phyloP scores from a whole-genome alignment of 2,888 invertebrate genomes.

The Caenorhabditis auriculariae region DNA sequence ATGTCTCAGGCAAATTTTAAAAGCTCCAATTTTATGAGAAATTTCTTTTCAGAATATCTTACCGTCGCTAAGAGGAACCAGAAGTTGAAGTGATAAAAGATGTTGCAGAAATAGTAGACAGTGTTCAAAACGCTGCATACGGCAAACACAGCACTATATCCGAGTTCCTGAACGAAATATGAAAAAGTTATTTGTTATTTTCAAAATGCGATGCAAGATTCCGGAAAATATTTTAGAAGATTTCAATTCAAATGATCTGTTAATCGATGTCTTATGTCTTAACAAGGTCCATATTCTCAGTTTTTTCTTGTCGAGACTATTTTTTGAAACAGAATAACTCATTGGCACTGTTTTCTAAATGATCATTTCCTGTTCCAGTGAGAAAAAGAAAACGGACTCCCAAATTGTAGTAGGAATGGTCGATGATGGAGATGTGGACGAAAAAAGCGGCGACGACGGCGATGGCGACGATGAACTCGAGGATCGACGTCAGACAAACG shows the following conservation, averaged over 20 bases:
- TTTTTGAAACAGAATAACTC: no score
- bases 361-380: no score
- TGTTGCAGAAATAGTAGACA: slow-evolving; percentile 35
- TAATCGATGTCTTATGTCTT: no score
- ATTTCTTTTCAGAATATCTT: slow-evolving; percentile 1
- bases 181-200: no score
- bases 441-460: slow-evolving; percentile 25
- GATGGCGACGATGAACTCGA: slow-evolving; percentile 28
- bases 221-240: no score
- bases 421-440: slow-evolving; percentile 16
- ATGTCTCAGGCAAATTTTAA: no score
- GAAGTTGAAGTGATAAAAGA: slow-evolving; percentile 37
- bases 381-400: background rate
- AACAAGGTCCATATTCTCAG: no score
- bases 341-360: background rate
- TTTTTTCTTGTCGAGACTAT: no score
- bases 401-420: slow-evolving; percentile 8
- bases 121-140: slow-evolving; percentile 34
- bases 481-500: slow-evolving; percentile 26
- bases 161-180: slow-evolving; percentile 23
- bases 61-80: slow-evolving; percentile 27
- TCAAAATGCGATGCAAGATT: no score
- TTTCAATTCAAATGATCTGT: no score
- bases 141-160: slow-evolving; percentile 20
- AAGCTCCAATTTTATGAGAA: no score